phyloP scores from a whole-genome alignment of 1,140 invertebrate species.

The Zaprionus inermis region DNA sequence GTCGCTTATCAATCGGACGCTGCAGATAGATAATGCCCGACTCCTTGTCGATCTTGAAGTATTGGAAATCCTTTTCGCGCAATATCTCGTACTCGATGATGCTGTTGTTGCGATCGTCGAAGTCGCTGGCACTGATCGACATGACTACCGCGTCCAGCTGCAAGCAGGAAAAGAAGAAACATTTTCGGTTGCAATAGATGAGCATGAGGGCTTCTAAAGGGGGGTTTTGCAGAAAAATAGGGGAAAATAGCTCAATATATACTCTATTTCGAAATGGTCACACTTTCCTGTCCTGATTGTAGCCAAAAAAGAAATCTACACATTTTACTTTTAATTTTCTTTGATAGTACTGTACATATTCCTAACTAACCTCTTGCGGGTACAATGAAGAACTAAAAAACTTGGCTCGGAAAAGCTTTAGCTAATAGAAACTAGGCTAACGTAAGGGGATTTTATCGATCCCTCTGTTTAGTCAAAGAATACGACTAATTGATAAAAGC shows the following conservation, averaged over 20 bases:
- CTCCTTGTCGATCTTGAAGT: slow-evolving; percentile 91
- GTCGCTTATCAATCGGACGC: slow-evolving; percentile 86
- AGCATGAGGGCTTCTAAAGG: background rate
- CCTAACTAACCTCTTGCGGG: background rate
- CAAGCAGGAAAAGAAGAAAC: slow-evolving; percentile 53
- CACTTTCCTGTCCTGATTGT: slow-evolving; percentile 58
- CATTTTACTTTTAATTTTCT: slow-evolving; percentile 32
- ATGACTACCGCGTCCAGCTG: slow-evolving; percentile 88
- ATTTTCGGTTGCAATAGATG: slow-evolving; percentile 26
- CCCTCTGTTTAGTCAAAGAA: background rate
- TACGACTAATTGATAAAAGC: background rate
- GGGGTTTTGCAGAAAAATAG: background rate
- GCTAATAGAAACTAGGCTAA: slow-evolving; percentile 4
- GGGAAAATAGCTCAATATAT: too few species aligned
- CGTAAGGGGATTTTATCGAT: background rate
- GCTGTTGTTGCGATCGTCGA: slow-evolving; percentile 94
- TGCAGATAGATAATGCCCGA: slow-evolving; percentile 92
- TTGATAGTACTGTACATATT: background rate
- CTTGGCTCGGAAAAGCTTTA: slow-evolving; percentile 13
- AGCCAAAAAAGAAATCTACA: slow-evolving; percentile 49
- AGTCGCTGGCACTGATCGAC: slow-evolving; percentile 94
- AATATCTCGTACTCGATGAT: slow-evolving; percentile 88
- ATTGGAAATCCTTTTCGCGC: slow-evolving; percentile 87
- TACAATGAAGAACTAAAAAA: slow-evolving; percentile 7
- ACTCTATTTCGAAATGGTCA: background rate